phyloP scores from a whole-genome alignment of 2,113 vertebrate genomes.

The Sigmodon hispidus region DNA sequence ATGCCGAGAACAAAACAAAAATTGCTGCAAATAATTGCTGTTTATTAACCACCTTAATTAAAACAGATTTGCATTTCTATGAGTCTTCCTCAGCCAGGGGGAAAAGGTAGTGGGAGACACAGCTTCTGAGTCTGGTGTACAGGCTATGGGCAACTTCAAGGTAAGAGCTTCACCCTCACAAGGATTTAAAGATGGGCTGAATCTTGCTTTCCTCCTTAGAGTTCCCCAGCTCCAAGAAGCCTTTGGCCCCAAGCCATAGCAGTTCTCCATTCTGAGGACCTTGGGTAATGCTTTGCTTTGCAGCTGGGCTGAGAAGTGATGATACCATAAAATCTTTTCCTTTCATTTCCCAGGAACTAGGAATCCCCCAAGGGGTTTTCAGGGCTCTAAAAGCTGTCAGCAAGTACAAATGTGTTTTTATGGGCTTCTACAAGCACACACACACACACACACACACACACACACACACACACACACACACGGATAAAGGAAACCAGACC shows the following conservation, averaged over 20 bases:
- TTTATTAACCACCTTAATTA: conserved; percentile 92
- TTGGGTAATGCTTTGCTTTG: background rate
- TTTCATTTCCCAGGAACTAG: background rate
- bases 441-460: too few species aligned
- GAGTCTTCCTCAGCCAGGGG: conserved; percentile 84
- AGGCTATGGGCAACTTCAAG: background rate
- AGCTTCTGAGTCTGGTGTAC: background rate
- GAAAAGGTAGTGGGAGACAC: conserved; percentile 33
- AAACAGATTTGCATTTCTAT: conserved; percentile 92
- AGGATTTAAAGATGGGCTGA: background rate
- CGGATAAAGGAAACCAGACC: background rate
- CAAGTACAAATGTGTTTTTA: background rate
- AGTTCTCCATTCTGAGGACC: background rate
- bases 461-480: too few species aligned
- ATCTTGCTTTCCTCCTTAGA: background rate
- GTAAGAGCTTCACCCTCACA: background rate
- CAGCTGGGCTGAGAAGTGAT: background rate
- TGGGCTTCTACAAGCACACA: too few species aligned
- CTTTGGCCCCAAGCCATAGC: background rate
- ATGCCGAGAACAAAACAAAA: conserved; percentile 67
- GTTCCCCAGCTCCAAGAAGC: background rate
- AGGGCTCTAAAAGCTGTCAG: background rate
- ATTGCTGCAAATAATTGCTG: conserved; percentile 88
- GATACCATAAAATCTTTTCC: background rate
- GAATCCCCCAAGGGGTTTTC: background rate